Base-by-base conservation (phyloP, 2,888 invertebrate species). In the Parasteatoda lunata region DNA sequence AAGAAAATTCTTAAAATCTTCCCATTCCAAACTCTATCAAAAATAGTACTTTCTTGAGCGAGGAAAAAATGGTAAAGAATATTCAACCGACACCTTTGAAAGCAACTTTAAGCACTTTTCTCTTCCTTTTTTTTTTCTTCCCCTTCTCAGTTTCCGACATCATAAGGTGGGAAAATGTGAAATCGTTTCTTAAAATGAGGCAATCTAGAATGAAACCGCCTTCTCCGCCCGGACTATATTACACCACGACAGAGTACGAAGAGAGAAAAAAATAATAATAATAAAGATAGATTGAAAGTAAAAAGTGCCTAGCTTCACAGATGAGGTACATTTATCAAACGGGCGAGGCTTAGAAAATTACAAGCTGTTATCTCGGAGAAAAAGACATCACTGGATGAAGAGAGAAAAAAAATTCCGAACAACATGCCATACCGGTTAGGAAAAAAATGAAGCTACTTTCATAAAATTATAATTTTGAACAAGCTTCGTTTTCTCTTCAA, bases 261-360 rank as follows among this genome's bases (percentile, higher is more conserved):
- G 7, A 54, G 5, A 2, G 7, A 45, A 30, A 68, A 68, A 68
- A 68, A n/a, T n/a, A 30, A 30, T 30, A 30, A 30, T 30, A 30
- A 30, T 30, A 30, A 30, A 30, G 30, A 30, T 30, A 30, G 30
- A 30, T 30, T 30, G 30, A 48, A 59, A 11, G 49, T 49, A 79
- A 77, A 79, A 79, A 71, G 59, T 47, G 48, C 59, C 59, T 54
- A 48, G 59, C 64, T 8, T 11, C 15, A 15, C 79, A 59, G 79
- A 79, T 79, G 69, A 79, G 71, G 64, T 51, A 45, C 71, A 79
- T 79, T 79, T 79, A 71, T 79, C 79, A 79, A 71, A 64, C 68
- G 64, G 15, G 6, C 47, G 48, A 52, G 64, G 71, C 49, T 49
- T 71, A 71, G 59, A 69, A 79, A 79, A 70, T 59, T 59, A 59